These are phyloP conservation scores for Atta texana DNA, from an alignment of 1,140 invertebrate genomes.

Conservation along the genomic window DNA sequence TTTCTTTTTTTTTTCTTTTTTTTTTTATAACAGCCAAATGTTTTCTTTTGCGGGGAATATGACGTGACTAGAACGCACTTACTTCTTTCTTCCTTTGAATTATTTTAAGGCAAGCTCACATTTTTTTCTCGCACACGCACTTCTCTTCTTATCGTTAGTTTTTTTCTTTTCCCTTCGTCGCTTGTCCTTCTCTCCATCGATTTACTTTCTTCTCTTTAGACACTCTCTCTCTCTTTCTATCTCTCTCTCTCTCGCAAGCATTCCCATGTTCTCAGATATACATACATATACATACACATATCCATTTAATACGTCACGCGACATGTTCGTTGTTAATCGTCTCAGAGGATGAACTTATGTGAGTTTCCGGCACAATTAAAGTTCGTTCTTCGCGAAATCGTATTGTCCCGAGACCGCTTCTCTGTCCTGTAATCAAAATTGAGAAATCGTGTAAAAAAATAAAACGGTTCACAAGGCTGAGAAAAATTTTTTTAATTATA, in stretches of 20 bases:
- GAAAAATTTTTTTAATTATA: neutral
- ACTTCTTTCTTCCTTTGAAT: conserved; percentile 67
- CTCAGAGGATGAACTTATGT: conserved; percentile 62
- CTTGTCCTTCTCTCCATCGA: neutral
- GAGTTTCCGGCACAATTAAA: conserved; percentile 33
- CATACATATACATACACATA: conserved; percentile 66
- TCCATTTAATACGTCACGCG: conserved; percentile 70
- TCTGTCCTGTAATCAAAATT: conserved; percentile 67
- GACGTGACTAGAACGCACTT: conserved; percentile 72
- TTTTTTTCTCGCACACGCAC: conserved; percentile 45
- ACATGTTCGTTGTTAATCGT: conserved; percentile 74
- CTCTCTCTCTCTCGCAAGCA: conserved; percentile 6
- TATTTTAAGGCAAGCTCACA: conserved; percentile 79
- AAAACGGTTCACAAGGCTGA: neutral
- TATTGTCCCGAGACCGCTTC: conserved; percentile 75
- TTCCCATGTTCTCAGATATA: neutral
- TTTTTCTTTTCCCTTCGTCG: neutral
- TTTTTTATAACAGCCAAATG: conserved; percentile 49
- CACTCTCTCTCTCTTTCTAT: neutral
- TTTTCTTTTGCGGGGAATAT: neutral
- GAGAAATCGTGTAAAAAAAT: conserved; percentile 22
- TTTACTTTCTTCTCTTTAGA: neutral
- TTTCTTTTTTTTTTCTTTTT: neutral
- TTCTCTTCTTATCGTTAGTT: neutral
- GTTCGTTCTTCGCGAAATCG: conserved; percentile 65